A percentile compares a stretch with the other conserved stretches of the same genome.
phyloP scores from a whole-genome alignment of 2,888 invertebrate genomes.

The Agrilus mali region DNA sequence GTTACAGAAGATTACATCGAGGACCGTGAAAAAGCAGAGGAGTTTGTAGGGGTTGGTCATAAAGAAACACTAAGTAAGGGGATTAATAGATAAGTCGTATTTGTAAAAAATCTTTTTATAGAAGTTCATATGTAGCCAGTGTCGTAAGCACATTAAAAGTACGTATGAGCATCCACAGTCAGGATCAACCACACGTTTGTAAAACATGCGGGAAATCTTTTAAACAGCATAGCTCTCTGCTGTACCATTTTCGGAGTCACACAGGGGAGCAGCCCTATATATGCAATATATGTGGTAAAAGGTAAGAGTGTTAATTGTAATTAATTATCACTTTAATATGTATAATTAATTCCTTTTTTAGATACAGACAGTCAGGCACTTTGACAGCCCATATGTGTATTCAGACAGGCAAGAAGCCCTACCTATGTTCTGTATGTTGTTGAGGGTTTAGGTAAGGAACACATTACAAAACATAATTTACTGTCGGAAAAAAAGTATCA shows the following conservation, averaged over 20 bases:
- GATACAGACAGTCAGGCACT: constrained; percentile 27
- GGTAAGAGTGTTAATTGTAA: too few relatives aligned
- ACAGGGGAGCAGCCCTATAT: constrained; percentile 25
- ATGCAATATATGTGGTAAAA: constrained; percentile 27
- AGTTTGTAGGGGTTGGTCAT: too few relatives aligned
- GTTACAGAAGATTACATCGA: too few relatives aligned
- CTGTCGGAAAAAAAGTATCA: constrained; percentile 12
- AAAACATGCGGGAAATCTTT: constrained; percentile 26
- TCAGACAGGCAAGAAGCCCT: constrained; percentile 27
- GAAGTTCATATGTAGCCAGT: constrained; percentile 14
- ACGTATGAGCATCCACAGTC: constrained; percentile 27
- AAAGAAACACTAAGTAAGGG: too few relatives aligned
- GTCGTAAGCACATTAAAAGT: constrained; percentile 22
- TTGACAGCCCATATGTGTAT: constrained; percentile 28
- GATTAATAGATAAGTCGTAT: background rate
- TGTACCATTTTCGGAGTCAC: constrained; percentile 26
- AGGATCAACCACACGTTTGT: constrained; percentile 27
- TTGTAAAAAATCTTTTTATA: background rate
- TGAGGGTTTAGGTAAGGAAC: constrained; percentile 21
- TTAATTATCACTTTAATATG: too few relatives aligned
- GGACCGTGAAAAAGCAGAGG: too few relatives aligned
- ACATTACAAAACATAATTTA: background rate
- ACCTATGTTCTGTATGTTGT: constrained; percentile 22
- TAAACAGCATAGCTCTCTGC: constrained; percentile 24
- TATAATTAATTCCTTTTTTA: too few relatives aligned